Conservation (phyloP, 2,113 vertebrate genomes). For the Semnopithecus entellus region DNA sequence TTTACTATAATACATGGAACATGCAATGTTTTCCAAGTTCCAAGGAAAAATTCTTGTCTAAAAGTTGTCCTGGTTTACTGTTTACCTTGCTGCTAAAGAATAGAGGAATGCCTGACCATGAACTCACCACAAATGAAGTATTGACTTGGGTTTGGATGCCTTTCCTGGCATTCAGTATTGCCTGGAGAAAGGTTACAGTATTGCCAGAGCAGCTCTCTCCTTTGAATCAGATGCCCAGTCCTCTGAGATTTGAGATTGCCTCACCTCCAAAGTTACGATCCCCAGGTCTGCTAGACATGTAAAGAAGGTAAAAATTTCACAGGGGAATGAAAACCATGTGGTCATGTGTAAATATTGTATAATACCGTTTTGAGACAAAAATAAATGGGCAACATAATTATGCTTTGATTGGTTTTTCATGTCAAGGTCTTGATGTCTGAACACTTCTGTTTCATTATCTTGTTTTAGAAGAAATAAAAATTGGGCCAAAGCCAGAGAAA, state of each 20-base stretch:
- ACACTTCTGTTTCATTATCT: not conserved
- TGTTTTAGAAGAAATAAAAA: conserved; percentile 46
- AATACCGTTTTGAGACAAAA: conserved; percentile 18
- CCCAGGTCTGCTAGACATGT: not conserved
- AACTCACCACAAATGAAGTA: not conserved
- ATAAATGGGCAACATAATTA: not conserved
- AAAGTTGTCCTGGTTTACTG: not conserved
- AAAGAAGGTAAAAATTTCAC: not conserved
- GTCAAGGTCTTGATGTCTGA: not conserved
- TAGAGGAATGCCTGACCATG: not conserved
- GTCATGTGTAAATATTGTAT: not conserved
- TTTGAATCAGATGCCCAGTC: not conserved
- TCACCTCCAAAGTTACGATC: not conserved
- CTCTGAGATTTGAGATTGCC: not conserved
- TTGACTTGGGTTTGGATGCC: not conserved
- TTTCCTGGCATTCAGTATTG: not conserved
- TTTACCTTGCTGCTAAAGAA: conserved; percentile 21
- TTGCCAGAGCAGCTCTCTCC: not conserved
- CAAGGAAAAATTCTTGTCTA: conserved; percentile 1
- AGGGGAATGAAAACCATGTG: not conserved
- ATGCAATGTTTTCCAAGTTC: not conserved
- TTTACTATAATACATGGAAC: not conserved
- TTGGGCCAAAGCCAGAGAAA: not conserved
- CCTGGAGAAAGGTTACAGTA: not conserved
- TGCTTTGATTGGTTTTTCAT: not conserved